These are phyloP conservation scores for Tanytarsus gracilentus DNA, from an alignment of 2,888 invertebrate species.

Conservation along the genomic window DNA sequence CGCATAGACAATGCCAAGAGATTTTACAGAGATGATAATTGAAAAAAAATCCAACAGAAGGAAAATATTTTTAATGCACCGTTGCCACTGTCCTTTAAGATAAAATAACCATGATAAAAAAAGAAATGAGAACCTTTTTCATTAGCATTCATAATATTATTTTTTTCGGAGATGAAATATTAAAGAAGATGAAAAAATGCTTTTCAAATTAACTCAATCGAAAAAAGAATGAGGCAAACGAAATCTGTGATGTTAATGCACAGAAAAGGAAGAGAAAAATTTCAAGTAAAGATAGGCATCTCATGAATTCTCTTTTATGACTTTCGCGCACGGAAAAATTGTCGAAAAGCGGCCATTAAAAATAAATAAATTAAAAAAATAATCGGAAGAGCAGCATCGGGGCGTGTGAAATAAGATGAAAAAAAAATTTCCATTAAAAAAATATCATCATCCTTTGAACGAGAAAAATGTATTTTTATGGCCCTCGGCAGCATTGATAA, in stretches of 20 bases:
- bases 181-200: constrained; percentile 8
- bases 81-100: too few species aligned
- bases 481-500: constrained; percentile 3
- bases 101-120: too few species aligned
- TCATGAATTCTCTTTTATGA: not conserved
- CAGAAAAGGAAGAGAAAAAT: not conserved
- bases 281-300: not conserved
- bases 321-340: not conserved
- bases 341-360: constrained; percentile 24
- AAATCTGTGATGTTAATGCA: constrained; percentile 12
- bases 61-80: too few species aligned
- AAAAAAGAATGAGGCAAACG: constrained; percentile 6
- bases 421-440: constrained; percentile 2
- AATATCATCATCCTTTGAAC: not conserved
- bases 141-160: too few species aligned
- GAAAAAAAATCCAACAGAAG: too few species aligned
- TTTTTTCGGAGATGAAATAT: not conserved
- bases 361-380: constrained; percentile 28
- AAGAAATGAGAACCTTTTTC: not conserved
- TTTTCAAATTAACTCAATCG: constrained; percentile 27
- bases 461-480: not conserved
- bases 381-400: constrained; percentile 12
- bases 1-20: too few species aligned
- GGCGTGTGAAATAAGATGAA: not conserved
- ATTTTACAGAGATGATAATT: too few species aligned